phyloP scores from a whole-genome alignment of 2,113 vertebrate genomes.

The Aldabrachelys gigantea region DNA sequence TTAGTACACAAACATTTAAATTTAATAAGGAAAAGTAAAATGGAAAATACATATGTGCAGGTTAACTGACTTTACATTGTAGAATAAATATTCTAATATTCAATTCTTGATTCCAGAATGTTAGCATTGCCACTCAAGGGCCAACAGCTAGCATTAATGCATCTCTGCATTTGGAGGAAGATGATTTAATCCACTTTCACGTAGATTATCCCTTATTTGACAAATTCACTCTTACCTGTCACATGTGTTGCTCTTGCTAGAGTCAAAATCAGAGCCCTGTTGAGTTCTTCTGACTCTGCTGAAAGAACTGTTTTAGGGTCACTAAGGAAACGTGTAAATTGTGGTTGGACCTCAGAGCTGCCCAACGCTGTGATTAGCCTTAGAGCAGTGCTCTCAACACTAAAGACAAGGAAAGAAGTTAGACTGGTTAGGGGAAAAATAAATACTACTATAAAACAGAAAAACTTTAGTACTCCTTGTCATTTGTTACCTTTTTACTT shows the following conservation, averaged over 20 bases:
- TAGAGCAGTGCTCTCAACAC: constrained; percentile 96
- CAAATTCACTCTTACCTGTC: constrained; percentile 83
- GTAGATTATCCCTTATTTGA: too few species aligned
- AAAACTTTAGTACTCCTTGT: neutral
- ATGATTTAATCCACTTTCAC: neutral
- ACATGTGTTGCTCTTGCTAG: constrained; percentile 96
- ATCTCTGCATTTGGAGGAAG: neutral
- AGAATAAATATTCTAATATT: neutral
- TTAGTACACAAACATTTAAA: neutral
- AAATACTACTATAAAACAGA: neutral
- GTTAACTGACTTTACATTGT: neutral
- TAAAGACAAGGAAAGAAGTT: constrained; percentile 62
- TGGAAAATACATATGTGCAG: neutral
- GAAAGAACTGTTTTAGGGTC: constrained; percentile 97
- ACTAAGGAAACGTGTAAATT: constrained; percentile 96
- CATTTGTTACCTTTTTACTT: neutral
- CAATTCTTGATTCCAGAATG: neutral
- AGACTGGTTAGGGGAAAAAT: neutral
- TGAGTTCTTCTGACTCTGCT: constrained; percentile 96
- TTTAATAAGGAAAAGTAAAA: neutral
- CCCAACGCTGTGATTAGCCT: constrained; percentile 95
- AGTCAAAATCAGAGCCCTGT: constrained; percentile 95
- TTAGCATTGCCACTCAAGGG: neutral
- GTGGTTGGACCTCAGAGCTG: constrained; percentile 96
- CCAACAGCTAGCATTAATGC: too few species aligned